Base-by-base conservation (phyloP, 2,797 vertebrate species). In the Cottoperca gobio region DNA sequence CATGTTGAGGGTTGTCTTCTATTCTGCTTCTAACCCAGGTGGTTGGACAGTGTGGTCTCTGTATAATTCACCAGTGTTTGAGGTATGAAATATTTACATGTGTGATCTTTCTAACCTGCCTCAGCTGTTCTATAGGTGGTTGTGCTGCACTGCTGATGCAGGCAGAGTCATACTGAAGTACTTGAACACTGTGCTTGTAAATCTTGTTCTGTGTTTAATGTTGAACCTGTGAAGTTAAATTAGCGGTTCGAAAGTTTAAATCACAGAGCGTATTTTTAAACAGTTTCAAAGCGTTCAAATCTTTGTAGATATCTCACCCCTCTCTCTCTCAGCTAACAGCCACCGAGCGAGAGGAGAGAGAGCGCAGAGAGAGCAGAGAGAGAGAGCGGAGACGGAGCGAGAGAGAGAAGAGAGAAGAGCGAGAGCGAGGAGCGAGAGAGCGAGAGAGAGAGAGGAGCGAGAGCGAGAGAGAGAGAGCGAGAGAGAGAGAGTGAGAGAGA, bases 61-160 rank as follows among this genome's bases (percentile, higher is more conserved):
- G 35, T 83, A 74, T 88, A 84, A 84, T 87, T 89, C 52, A 79
- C 50, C 31, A 71, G 43, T 79, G 74, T 87, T 88, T 87, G 69
- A 83, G 39, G 49, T 43, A 14, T 89, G 40, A 77, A 89, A 88
- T 89, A 89, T 89, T 92, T 70, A 91, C 60, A 8, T 8, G 21
- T 46, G 40, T 72, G 74, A 83, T 84, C 68, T 83, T 60, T 83
- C 53, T 66, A 75, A 76, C 76, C 73, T 55, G n/a, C 28, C 65
- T 63, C 67, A 58, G 76, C 74, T 76, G 65, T 73, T 78, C 23
- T 45, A 48, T 46, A 52, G 33, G 69, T 81, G 61, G 66, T 37
- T 66, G 65, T 63, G 58, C 76, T 67, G 6, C 45, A 59, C 58
- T 80, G 69, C 76, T 76, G 62, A 78, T 66, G 24, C 33, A 8